Conservation (phyloP, 1,140 invertebrate species). For the Probaryconus sp. region DNA sequence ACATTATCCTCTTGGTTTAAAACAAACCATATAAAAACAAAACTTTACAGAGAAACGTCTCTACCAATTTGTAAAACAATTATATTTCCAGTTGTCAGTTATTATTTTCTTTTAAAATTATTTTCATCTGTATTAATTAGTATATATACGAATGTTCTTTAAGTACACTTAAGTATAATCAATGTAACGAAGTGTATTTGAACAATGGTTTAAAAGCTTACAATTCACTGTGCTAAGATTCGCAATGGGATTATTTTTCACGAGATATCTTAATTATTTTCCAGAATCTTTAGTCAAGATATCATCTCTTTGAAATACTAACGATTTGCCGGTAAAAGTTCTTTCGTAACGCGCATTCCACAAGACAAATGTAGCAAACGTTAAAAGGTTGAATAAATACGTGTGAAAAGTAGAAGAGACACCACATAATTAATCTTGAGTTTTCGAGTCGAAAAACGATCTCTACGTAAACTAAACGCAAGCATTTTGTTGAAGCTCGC, state of each 20-base stretch:
- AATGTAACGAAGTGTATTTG: no score
- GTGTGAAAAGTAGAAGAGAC: slow-evolving; percentile 1
- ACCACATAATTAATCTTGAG: slow-evolving; percentile 15
- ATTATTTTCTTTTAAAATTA: no score
- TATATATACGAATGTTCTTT: no score
- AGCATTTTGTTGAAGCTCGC: slow-evolving; percentile 1
- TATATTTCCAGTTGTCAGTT: no score
- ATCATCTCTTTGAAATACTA: not conserved
- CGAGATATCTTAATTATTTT: slow-evolving; percentile 27
- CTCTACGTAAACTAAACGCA: slow-evolving; percentile 13
- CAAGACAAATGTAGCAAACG: slow-evolving; percentile 1
- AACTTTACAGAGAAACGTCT: no score
- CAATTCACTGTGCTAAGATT: not conserved
- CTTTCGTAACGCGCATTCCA: not conserved
- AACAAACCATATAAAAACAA: no score
- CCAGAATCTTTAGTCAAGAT: slow-evolving; percentile 2
- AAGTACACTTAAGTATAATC: no score
- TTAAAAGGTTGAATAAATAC: slow-evolving; percentile 19
- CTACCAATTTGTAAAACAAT: no score
- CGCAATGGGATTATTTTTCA: not conserved
- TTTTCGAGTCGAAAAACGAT: slow-evolving; percentile 13
- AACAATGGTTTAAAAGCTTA: slow-evolving; percentile 12
- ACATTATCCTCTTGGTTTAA: no score
- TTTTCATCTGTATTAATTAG: no score
- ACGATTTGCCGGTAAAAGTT: not conserved